A percentile compares a stretch with the other conserved stretches of the same genome.
phyloP scores from a whole-genome alignment of 2,113 vertebrate genomes.

The Proteles cristata region DNA sequence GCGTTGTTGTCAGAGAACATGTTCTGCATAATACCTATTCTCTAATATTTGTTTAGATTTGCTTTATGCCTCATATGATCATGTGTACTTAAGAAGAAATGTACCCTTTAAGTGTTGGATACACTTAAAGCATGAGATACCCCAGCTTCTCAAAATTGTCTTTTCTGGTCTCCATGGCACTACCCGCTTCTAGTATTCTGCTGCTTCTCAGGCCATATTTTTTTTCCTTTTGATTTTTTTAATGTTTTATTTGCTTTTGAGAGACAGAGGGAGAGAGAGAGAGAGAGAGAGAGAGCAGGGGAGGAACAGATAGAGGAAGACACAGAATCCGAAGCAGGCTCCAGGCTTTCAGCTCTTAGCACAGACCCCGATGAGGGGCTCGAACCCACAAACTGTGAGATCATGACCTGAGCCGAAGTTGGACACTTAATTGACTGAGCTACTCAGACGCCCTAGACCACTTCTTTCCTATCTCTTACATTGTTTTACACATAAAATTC shows the following conservation, averaged over 20 bases:
- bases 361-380: too few relatives aligned
- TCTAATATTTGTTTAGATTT: background rate
- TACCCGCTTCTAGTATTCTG: background rate
- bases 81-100: background rate
- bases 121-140: background rate
- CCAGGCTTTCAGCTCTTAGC: too few relatives aligned
- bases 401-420: too few relatives aligned
- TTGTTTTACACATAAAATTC: background rate
- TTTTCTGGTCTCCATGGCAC: background rate
- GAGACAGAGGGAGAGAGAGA: too few relatives aligned
- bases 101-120: background rate
- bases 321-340: too few relatives aligned
- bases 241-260: too few relatives aligned
- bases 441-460: background rate
- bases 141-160: background rate
- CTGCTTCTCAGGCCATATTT: background rate
- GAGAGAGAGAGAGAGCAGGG: too few relatives aligned
- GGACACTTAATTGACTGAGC: too few relatives aligned
- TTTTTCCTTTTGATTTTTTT: background rate
- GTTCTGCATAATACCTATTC: background rate
- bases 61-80: background rate
- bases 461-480: background rate
- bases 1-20: background rate
- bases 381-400: too few relatives aligned
- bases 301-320: too few relatives aligned